Base-by-base conservation (phyloP, 1,140 invertebrate species). In the Thalassaphorura encarpata region DNA sequence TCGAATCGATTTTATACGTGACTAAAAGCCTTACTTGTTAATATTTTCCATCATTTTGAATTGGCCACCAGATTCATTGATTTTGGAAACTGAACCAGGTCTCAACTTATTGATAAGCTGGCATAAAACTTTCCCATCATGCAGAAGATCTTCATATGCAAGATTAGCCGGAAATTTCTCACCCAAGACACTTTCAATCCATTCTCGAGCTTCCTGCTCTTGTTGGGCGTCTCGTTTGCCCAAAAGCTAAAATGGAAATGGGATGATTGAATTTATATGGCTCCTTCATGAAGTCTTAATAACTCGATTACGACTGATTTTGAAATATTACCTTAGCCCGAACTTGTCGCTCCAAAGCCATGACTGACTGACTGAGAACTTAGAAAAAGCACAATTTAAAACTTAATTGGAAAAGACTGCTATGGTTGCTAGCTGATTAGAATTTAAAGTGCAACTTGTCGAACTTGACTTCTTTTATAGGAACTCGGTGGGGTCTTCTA, bases 1-100 rank as follows among this genome's bases (percentile, higher is more conserved):
- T 13, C 29, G 5, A 24, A 28, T 27, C 6, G 13, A 36, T 36
- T 46, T 54, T 45, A 28, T 16, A n/a, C 15, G n/a, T 52, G 18
- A 53, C 36, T 42, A 45, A n/a, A 39, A n/a, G n/a, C 71, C 78
- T 77, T 72, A 84, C 82, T 83, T 82, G 75, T 85, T 89, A 69
- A 93, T 87, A 76, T 95, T 95, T 75, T 95, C 89, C 89, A 94
- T 93, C 79, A 94, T 82, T 69, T 91, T 92, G 80, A 94, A 95
- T 46, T 36, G 33, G 33, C 85, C 85, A 53, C 89, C 89, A 55
- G 83, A 83, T 54, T 80, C 81, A 78, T 93, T 90, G 73, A 93
- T 86, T 73, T 92, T 94, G 11, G 33, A n/a, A 41, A 93, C 78
- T 54, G 81, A 74, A 62, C 87, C 87, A 29, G 90, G 89, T 51